Base-by-base conservation (phyloP, 1,140 invertebrate species). In the Hestina assimilis region DNA sequence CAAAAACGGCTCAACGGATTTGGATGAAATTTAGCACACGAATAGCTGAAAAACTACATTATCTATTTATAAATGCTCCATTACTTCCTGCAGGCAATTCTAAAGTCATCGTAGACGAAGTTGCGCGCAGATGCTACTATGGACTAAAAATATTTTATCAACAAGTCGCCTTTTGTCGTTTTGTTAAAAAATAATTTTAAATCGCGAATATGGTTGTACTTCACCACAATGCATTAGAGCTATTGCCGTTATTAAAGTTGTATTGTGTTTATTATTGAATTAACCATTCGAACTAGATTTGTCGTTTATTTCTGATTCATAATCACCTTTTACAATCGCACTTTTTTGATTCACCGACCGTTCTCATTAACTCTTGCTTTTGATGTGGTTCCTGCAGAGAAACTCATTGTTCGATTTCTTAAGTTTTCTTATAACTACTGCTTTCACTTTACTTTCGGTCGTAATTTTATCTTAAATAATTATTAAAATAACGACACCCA, bases 301-400 rank as follows among this genome's bases (percentile, higher is more conserved):
- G 19, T 40, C n/a, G 12, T 26, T 52, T 28, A 20, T 52, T 52
- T 42, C 28, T 52, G 15, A 40, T 35, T 35, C 8, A 17, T 41
- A 40, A 40, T 51, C 33, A 23, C 21, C 24, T 41, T 35, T 14
- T 52, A 9, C 7, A 24, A 42, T 52, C 45, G 24, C 28, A 38
- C 46, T 60, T 66, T 75, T 76, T 73, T 66, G 58, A 65, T 66
- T 66, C 60, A 62, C 38, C 57, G 59, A 60, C 42, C 58, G 66
- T 63, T 69, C 67, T 72, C 58, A 71, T 80, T 75, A 73, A 67
- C 71, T 76, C 60, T 75, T 72, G 61, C 69, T 71, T 71, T 74
- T 72, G 61, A 59, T 63, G 9, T 46, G 35, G n/a, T 35, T 17
- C 23, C 35, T 28, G 14, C 31, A 21, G 33, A 53, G 33, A 50